phyloP scores from a whole-genome alignment of 2,113 vertebrate species.

The Nycticebus coucang region DNA sequence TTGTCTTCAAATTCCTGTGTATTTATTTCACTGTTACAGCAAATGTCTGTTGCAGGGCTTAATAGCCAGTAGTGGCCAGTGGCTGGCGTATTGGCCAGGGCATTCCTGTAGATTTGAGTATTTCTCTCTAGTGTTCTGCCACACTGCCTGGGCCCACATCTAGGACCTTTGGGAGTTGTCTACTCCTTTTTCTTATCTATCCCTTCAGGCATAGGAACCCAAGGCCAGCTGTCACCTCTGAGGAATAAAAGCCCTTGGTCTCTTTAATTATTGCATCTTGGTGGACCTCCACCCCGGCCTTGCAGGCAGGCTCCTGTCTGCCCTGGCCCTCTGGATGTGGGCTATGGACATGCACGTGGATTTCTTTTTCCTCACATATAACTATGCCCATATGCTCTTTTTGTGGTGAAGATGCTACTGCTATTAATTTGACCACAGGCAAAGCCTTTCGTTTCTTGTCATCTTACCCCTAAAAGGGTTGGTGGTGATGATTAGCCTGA shows the following conservation, averaged over 20 bases:
- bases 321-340: background rate
- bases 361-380: background rate
- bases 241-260: background rate
- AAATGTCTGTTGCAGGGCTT: fast-evolving
- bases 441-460: background rate
- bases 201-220: background rate
- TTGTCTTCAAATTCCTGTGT: background rate
- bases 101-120: background rate
- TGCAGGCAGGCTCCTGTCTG: background rate
- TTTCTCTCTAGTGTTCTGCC: fast-evolving
- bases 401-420: background rate
- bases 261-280: background rate
- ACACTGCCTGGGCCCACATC: fast-evolving
- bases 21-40: fast-evolving
- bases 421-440: background rate
- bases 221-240: too few species aligned
- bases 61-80: background rate
- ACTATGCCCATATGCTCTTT: background rate
- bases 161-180: fast-evolving
- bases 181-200: background rate
- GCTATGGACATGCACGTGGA: background rate
- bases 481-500: conserved; percentile 4
- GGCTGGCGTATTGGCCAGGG: background rate
- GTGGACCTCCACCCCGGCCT: fast-evolving
- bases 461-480: background rate